Evolutionary conservation across 2,113 vertebrate genomes (phyloP).

Genomic region (Isichthys henryi): DNA sequence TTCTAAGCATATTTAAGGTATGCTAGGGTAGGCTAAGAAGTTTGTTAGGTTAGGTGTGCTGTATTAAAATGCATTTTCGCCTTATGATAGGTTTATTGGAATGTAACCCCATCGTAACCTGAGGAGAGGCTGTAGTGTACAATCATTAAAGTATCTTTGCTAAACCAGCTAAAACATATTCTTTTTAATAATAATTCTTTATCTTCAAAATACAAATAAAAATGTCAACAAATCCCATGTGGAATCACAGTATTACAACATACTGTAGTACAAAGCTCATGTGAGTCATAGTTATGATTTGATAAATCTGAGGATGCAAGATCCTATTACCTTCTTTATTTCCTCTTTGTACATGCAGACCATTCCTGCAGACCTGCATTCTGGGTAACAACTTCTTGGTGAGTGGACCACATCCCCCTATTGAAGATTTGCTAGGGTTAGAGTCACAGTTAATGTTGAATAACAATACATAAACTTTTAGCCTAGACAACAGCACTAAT

Average conservation of each 20-base stretch:
- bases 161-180: neutral
- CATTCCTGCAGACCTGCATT: conserved; percentile 62
- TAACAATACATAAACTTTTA: neutral
- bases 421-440: conserved; percentile 18
- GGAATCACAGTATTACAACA: neutral
- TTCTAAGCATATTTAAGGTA: too few species aligned
- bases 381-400: conserved; percentile 78
- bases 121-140: neutral
- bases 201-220: neutral
- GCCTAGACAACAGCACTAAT: neutral
- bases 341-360: conserved; percentile 65
- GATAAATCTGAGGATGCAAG: neutral
- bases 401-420: conserved; percentile 76
- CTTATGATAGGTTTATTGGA: too few species aligned
- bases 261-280: neutral
- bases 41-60: too few species aligned
- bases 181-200: neutral
- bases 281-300: neutral
- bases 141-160: neutral
- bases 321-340: conserved; percentile 59
- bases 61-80: too few species aligned
- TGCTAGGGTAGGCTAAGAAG: too few species aligned
- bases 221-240: neutral
- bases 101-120: too few species aligned
- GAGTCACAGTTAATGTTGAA: neutral